phyloP scores from a whole-genome alignment of 2,113 vertebrate genomes.

The Lamprotornis superbus region DNA sequence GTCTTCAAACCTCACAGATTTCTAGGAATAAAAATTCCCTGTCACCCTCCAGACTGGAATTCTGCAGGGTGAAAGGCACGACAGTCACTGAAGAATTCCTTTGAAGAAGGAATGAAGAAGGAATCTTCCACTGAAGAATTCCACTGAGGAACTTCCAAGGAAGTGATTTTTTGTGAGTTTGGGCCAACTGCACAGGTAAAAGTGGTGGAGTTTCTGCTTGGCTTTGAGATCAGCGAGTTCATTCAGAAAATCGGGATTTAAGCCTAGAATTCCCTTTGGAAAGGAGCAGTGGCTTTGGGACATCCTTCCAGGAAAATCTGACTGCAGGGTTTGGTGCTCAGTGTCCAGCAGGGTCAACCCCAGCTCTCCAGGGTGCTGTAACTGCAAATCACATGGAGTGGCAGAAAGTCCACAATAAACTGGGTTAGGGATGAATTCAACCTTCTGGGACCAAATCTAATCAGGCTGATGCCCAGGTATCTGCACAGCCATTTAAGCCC shows the following conservation, averaged over 20 bases:
- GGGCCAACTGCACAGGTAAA: neutral
- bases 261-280: neutral
- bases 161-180: neutral
- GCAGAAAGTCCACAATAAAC: neutral
- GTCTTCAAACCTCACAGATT: neutral
- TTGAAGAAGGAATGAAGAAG: neutral
- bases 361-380: rapidly evolving
- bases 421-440: neutral
- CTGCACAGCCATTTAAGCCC: rapidly evolving
- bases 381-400: neutral
- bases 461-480: neutral
- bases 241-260: neutral
- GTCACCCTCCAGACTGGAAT: neutral
- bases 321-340: rapidly evolving
- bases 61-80: rapidly evolving
- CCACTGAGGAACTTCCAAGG: neutral
- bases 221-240: neutral
- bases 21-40: neutral
- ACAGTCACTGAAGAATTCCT: neutral
- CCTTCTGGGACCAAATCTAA: neutral
- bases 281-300: neutral
- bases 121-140: too few species aligned
- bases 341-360: neutral
- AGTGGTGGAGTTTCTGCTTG: neutral
- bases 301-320: neutral